These are phyloP conservation scores for Homarus gammarus DNA, from an alignment of 2,888 invertebrate genomes.

Conservation along the genomic window DNA sequence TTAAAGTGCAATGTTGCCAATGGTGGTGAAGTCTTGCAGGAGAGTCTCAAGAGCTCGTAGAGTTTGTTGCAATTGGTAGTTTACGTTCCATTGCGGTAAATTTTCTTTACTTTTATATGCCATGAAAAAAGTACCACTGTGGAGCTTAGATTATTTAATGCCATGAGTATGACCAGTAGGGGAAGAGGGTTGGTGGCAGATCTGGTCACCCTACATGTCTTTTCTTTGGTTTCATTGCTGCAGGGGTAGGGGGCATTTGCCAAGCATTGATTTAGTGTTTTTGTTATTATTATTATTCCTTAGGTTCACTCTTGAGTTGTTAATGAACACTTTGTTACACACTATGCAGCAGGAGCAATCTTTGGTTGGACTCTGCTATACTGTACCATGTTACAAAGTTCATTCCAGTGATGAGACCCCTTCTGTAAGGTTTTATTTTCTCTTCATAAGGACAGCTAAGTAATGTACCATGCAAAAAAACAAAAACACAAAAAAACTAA, in stretches of 20 bases:
- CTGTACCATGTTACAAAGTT: constrained; percentile 57
- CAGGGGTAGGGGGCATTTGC: constrained; percentile 65
- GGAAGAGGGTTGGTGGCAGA: constrained; percentile 50
- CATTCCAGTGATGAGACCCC: constrained; percentile 60
- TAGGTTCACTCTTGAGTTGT: constrained; percentile 20
- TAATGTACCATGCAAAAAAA: constrained; percentile 46
- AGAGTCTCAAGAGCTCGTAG: constrained; percentile 9
- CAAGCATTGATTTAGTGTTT: constrained; percentile 62
- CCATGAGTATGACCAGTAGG: constrained; percentile 17
- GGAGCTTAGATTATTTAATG: constrained; percentile 28
- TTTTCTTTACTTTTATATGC: constrained; percentile 42
- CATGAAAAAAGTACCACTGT: constrained; percentile 27
- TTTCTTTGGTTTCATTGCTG: constrained; percentile 47
- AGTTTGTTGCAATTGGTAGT: constrained; percentile 36
- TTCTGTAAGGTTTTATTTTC: constrained; percentile 44
- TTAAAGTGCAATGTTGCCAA: constrained; percentile 69
- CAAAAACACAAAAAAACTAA: too few relatives aligned
- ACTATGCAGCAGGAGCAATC: constrained; percentile 58
- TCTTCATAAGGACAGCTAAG: constrained; percentile 53
- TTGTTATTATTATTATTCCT: constrained; percentile 34
- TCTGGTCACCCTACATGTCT: constrained; percentile 21
- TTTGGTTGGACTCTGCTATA: constrained; percentile 31
- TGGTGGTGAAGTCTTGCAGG: constrained; percentile 62
- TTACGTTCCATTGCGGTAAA: neutral
- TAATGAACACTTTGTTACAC: constrained; percentile 7